phyloP scores from a whole-genome alignment of 2,113 vertebrate genomes.

The Sturnus vulgaris region DNA sequence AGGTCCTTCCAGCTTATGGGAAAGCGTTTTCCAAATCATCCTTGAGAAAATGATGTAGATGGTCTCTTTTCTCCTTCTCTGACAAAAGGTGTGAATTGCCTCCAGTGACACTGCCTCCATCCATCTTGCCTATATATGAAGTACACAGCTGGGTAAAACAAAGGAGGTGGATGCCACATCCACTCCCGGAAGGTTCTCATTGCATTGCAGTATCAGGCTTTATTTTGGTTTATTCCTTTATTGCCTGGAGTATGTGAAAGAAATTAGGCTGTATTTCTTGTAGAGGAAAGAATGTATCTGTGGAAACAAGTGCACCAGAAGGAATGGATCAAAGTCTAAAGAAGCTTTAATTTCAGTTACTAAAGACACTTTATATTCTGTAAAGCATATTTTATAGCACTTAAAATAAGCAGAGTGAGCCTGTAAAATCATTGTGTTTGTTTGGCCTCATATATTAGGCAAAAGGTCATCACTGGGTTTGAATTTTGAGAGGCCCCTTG shows the following conservation, averaged over 20 bases:
- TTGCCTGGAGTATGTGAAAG: not conserved
- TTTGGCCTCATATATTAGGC: not conserved
- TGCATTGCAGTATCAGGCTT: not conserved
- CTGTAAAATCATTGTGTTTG: not conserved
- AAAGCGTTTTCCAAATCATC: not conserved
- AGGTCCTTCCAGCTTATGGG: not conserved
- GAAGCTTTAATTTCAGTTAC: not conserved
- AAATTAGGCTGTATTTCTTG: not conserved
- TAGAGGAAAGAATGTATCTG: not conserved
- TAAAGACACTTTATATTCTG: not conserved
- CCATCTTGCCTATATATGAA: not conserved
- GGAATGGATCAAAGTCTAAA: not conserved
- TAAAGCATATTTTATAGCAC: not conserved
- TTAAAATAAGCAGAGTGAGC: slow-evolving; percentile 3
- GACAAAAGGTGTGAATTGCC: not conserved
- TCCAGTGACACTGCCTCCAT: not conserved
- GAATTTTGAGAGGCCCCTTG: not conserved
- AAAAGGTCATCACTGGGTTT: not conserved
- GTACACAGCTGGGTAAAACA: not conserved
- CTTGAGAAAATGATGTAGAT: not conserved
- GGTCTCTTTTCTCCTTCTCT: not conserved
- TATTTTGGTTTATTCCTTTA: slow-evolving; percentile 39
- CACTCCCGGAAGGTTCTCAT: not conserved
- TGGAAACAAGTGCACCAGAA: slow-evolving; percentile 10
- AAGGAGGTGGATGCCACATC: not conserved